These are phyloP conservation scores for Colossoma macropomum DNA, from an alignment of 2,113 vertebrate species.

Conservation along the genomic window DNA sequence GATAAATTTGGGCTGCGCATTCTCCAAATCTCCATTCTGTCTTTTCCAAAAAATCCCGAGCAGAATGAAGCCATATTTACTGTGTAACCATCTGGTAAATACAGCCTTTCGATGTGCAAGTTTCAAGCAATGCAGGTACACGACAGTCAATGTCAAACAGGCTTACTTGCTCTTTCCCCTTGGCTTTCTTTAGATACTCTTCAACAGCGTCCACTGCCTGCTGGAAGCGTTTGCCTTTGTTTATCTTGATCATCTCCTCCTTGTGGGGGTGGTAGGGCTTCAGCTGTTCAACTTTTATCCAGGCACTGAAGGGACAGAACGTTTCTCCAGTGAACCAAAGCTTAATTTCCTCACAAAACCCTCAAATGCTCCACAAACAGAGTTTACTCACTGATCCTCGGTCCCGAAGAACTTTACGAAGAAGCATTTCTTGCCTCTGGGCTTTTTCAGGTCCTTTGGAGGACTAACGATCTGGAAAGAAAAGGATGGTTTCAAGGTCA, in stretches of 20 bases:
- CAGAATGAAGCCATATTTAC: too few relatives aligned
- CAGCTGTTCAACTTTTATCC: constrained; percentile 99
- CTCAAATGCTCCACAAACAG: background rate
- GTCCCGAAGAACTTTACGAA: constrained; percentile 99
- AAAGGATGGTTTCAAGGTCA: background rate
- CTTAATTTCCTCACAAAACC: background rate
- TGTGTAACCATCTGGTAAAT: too few relatives aligned
- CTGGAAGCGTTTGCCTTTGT: constrained; percentile 98
- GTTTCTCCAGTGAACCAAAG: background rate
- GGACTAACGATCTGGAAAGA: constrained; percentile 91
- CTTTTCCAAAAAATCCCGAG: too few relatives aligned
- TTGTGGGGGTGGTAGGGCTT: constrained; percentile 97
- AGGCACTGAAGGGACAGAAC: constrained; percentile 81
- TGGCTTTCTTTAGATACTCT: constrained; percentile 94
- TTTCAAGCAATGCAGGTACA: too few relatives aligned
- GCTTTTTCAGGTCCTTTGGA: constrained; percentile 98
- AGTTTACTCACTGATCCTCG: constrained; percentile 97
- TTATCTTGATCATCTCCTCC: constrained; percentile 99
- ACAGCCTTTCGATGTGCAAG: too few relatives aligned
- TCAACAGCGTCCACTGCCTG: constrained; percentile 97
- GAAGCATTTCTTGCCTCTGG: constrained; percentile 97
- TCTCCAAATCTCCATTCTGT: too few relatives aligned
- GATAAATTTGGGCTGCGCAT: too few relatives aligned
- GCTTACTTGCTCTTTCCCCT: constrained; percentile 92
- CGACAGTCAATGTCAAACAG: background rate